Percentiles rank a stretch among this genome's conserved stretches.
Conservation (phyloP, 2,113 vertebrate species). For the Platichthys flesus region DNA sequence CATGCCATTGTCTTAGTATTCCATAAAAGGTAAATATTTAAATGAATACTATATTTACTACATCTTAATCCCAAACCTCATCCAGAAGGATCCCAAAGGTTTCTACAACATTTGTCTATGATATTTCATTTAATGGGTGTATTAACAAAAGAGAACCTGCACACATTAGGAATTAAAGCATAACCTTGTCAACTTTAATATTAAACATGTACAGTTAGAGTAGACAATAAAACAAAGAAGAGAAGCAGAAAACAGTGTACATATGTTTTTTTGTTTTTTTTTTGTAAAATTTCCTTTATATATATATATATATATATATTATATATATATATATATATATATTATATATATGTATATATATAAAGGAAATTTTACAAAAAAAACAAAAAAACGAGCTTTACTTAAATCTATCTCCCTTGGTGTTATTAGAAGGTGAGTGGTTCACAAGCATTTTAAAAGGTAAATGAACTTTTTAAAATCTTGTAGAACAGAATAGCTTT, state of each 20-base stretch:
- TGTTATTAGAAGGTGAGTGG: slow-evolving; percentile 33
- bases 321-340: slow-evolving; percentile 20
- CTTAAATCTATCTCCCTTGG: slow-evolving; percentile 10
- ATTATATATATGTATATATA: slow-evolving; percentile 5
- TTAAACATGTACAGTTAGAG: slow-evolving; percentile 82
- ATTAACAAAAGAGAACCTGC: background rate
- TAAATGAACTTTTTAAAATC: background rate
- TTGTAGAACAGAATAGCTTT: slow-evolving; percentile 20
- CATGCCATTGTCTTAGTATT: background rate
- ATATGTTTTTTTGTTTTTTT: too few species aligned
- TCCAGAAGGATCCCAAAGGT: background rate
- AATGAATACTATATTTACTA: background rate
- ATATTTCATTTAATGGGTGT: background rate
- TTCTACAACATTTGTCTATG: background rate
- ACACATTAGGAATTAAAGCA: slow-evolving; percentile 44
- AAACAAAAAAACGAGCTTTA: slow-evolving; percentile 51
- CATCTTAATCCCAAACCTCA: background rate
- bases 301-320: slow-evolving; percentile 23
- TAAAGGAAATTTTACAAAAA: too few species aligned
- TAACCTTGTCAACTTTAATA: slow-evolving; percentile 81
- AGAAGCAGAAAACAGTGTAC: slow-evolving; percentile 70
- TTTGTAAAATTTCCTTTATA: too few species aligned
- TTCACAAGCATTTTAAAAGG: background rate
- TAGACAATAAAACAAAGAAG: slow-evolving; percentile 64
- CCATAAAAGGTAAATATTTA: background rate